phyloP scores from a whole-genome alignment of 2,888 invertebrate genomes.

The Platycnemis pennipes region DNA sequence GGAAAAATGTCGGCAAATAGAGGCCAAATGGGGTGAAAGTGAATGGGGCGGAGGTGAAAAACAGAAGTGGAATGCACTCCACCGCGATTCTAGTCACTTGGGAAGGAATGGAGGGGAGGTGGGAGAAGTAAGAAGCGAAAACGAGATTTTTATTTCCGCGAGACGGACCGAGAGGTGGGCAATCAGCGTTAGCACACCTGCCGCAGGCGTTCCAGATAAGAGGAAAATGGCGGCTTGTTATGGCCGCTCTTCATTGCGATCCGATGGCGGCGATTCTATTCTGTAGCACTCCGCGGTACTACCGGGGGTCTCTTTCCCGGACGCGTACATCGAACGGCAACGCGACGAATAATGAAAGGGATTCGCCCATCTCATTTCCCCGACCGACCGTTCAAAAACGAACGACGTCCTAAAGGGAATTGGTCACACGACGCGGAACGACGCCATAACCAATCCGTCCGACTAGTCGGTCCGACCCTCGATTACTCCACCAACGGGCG shows the following conservation, averaged over 20 bases:
- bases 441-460: background rate
- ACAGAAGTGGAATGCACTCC: background rate
- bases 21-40: background rate
- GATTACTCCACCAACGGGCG: background rate
- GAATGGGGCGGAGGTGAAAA: background rate
- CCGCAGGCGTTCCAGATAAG: background rate
- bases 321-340: background rate
- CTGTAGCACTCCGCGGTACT: background rate
- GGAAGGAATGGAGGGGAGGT: too few species aligned
- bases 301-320: background rate
- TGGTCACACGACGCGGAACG: conserved; percentile 4
- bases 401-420: background rate
- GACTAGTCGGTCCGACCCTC: background rate
- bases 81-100: background rate
- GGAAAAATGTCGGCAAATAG: background rate
- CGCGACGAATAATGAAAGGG: background rate
- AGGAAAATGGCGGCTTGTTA: background rate
- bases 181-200: background rate
- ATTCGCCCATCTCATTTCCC: background rate
- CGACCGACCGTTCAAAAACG: background rate
- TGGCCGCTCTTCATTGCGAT: background rate
- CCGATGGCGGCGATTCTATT: background rate
- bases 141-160: background rate
- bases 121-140: conserved; percentile 1
- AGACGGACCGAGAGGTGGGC: background rate